These are phyloP conservation scores for Drosophila santomea DNA, from an alignment of 1,140 invertebrate species.

Conservation along the genomic window DNA sequence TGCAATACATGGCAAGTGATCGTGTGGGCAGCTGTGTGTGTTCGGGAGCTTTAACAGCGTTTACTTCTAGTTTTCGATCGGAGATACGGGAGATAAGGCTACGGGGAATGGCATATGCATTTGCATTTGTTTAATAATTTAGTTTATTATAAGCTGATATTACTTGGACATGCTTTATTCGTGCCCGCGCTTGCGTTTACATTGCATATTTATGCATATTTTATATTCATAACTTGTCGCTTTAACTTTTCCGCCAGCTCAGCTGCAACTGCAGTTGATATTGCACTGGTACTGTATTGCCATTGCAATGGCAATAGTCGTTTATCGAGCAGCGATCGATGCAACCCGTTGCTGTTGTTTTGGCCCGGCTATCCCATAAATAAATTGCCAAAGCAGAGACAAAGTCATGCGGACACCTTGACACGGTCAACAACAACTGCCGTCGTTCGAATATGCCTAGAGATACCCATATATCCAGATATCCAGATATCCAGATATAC, in stretches of 20 bases:
- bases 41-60: constrained; percentile 66
- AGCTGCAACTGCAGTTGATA: constrained; percentile 22
- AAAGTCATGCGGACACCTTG: constrained; percentile 69
- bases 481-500: constrained; percentile 9
- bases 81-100: constrained; percentile 67
- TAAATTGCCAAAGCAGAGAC: constrained; percentile 69
- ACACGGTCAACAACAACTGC: constrained; percentile 37
- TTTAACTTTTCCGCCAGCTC: constrained; percentile 28
- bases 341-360: constrained; percentile 40
- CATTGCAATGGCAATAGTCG: constrained; percentile 31
- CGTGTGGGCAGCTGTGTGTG: constrained; percentile 58
- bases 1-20: constrained; percentile 44
- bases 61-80: constrained; percentile 81
- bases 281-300: too few relatives aligned
- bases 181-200: constrained; percentile 46
- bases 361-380: constrained; percentile 61
- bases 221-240: constrained; percentile 83
- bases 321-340: constrained; percentile 77
- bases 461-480: constrained; percentile 22
- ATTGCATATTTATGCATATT: constrained; percentile 79
- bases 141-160: constrained; percentile 75
- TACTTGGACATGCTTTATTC: constrained; percentile 80
- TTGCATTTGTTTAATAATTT: constrained; percentile 81
- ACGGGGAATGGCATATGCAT: constrained; percentile 41
- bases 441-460: too few relatives aligned